Evolutionary conservation across 2,888 invertebrate species (phyloP).

Genomic region (Tinea pellionella): DNA sequence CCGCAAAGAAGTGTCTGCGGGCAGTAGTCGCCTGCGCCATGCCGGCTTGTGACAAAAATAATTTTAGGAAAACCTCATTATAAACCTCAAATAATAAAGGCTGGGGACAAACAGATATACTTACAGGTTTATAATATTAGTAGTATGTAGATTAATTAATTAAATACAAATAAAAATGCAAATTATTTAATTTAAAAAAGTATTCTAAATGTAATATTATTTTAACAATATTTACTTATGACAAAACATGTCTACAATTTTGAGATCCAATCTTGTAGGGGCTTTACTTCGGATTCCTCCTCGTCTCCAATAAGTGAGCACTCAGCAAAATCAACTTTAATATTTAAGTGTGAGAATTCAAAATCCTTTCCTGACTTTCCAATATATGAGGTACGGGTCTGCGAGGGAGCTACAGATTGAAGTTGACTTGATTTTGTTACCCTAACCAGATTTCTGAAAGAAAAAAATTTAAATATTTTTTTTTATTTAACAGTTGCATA

Average conservation of each 20-base stretch:
- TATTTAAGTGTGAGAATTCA: slow-evolving; percentile 79
- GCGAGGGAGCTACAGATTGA: slow-evolving; percentile 77
- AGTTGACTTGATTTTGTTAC: slow-evolving; percentile 86
- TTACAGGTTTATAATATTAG: too few relatives aligned
- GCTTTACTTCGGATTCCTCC: slow-evolving; percentile 71
- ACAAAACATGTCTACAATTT: slow-evolving; percentile 44
- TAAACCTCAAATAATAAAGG: too few relatives aligned
- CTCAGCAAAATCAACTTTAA: slow-evolving; percentile 78
- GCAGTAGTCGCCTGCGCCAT: too few relatives aligned
- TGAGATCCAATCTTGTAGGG: slow-evolving; percentile 79
- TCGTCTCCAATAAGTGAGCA: slow-evolving; percentile 72
- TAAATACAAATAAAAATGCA: neutral
- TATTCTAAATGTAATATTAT: neutral
- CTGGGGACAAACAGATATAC: too few relatives aligned
- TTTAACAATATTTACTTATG: neutral
- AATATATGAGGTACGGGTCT: slow-evolving; percentile 71
- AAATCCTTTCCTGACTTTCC: slow-evolving; percentile 86
- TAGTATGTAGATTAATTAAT: too few relatives aligned
- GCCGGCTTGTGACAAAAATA: too few relatives aligned
- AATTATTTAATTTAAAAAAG: neutral
- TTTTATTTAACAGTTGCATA: too few relatives aligned
- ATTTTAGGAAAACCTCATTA: too few relatives aligned
- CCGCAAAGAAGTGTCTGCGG: too few relatives aligned
- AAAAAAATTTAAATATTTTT: slow-evolving; percentile 11
- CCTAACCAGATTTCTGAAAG: slow-evolving; percentile 82